phyloP scores from a whole-genome alignment of 2,888 invertebrate species.

The Drosophila paramelanica region DNA sequence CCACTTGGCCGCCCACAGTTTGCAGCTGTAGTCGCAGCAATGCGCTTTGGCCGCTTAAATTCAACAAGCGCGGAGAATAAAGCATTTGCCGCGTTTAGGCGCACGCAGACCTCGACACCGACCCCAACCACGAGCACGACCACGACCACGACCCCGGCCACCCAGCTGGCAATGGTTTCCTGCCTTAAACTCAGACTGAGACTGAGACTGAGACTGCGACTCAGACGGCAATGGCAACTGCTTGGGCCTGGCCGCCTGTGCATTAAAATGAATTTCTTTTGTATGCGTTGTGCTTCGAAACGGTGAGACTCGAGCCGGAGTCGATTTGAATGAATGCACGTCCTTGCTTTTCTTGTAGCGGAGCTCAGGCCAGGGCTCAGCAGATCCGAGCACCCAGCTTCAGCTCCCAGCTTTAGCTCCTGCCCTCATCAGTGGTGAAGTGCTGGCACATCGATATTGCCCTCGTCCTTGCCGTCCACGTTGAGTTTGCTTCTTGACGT shows the following conservation, averaged over 20 bases:
- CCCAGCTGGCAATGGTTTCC: constrained; percentile 64
- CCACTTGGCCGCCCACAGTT: constrained; percentile 60
- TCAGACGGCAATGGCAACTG: not conserved
- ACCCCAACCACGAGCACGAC: constrained; percentile 1
- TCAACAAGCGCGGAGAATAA: constrained; percentile 50
- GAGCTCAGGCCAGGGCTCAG: constrained; percentile 38
- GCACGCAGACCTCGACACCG: constrained; percentile 61
- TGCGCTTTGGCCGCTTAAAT: constrained; percentile 74
- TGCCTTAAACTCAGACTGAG: constrained; percentile 28
- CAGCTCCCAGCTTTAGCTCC: not conserved
- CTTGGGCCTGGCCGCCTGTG: constrained; percentile 42
- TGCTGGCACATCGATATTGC: constrained; percentile 56
- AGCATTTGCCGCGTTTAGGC: constrained; percentile 73
- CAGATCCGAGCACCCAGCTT: constrained; percentile 4
- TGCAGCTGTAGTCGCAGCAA: constrained; percentile 34
- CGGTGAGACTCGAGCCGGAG: constrained; percentile 42
- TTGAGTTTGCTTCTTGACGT: constrained; percentile 47
- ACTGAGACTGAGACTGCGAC: constrained; percentile 9
- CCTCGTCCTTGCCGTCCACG: constrained; percentile 32
- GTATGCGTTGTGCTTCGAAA: constrained; percentile 56
- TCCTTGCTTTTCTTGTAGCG: constrained; percentile 52
- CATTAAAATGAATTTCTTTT: constrained; percentile 78
- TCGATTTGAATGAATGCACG: constrained; percentile 80
- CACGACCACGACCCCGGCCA: not conserved
- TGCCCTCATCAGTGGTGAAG: constrained; percentile 43